Percentiles rank a stretch among this genome's conserved stretches.
phyloP scores from a whole-genome alignment of 2,113 vertebrate genomes.

The Megaceryle maxima region DNA sequence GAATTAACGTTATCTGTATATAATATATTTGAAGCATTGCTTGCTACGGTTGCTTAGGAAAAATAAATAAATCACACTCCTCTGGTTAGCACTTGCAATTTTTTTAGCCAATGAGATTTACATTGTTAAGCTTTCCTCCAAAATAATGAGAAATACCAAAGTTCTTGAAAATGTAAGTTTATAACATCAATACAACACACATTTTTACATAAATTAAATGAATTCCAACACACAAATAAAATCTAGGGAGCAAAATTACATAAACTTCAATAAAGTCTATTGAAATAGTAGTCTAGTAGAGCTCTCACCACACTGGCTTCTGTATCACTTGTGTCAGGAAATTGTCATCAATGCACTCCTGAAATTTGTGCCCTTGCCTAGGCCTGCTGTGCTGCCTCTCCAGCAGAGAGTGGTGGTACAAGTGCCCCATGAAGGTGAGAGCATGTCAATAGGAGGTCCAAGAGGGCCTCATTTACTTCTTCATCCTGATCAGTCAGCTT shows the following conservation, averaged over 20 bases:
- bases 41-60: not conserved
- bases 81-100: not conserved
- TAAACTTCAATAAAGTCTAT: not conserved
- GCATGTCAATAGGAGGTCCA: not conserved
- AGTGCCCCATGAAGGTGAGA: not conserved
- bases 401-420: not conserved
- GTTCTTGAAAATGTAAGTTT: not conserved
- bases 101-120: not conserved
- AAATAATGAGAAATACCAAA: not conserved
- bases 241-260: accelerated
- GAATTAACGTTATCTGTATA: not conserved
- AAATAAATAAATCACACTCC: not conserved
- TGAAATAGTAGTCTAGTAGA: not conserved
- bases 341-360: not conserved
- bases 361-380: not conserved
- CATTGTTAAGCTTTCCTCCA: not conserved
- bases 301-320: not conserved
- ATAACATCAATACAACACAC: not conserved
- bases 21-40: not conserved
- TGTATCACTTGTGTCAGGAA: not conserved
- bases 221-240: not conserved
- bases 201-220: not conserved
- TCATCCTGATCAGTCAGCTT: not conserved
- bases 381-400: not conserved
- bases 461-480: not conserved